These are phyloP conservation scores for Caranx ignobilis DNA, from an alignment of 2,113 vertebrate genomes.

Conservation along the genomic window DNA sequence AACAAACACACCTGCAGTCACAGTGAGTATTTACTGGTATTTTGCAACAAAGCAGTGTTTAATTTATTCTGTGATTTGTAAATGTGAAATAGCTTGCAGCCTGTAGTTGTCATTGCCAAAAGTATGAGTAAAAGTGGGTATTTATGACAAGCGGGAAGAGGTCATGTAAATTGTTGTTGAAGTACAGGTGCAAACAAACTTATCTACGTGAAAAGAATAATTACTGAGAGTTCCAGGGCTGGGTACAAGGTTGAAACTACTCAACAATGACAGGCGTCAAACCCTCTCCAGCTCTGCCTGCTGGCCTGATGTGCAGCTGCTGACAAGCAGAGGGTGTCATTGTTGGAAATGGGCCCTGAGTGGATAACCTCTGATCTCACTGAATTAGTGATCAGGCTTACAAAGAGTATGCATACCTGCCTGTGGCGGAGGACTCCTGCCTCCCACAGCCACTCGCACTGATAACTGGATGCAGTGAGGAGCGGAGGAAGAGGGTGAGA, in stretches of 20 bases:
- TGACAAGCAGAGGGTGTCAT: slow-evolving; percentile 45
- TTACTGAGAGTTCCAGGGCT: neutral
- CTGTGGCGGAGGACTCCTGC: slow-evolving; percentile 36
- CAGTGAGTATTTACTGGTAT: slow-evolving; percentile 6
- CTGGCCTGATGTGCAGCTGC: slow-evolving; percentile 31
- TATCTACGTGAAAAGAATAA: slow-evolving; percentile 15
- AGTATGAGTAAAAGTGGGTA: neutral
- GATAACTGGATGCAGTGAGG: slow-evolving; percentile 20
- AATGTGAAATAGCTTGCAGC: slow-evolving; percentile 8
- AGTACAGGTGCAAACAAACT: slow-evolving; percentile 9
- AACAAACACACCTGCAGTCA: slow-evolving; percentile 25
- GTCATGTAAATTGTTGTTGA: neutral
- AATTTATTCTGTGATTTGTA: neutral
- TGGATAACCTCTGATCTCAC: slow-evolving; percentile 62
- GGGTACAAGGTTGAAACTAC: slow-evolving; percentile 35
- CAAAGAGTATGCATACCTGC: slow-evolving; percentile 28
- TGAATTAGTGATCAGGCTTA: slow-evolving; percentile 62
- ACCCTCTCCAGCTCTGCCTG: slow-evolving; percentile 22
- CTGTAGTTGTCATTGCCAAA: neutral
- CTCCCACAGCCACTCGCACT: slow-evolving; percentile 55
- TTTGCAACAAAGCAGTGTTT: neutral
- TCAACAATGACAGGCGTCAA: slow-evolving; percentile 27
- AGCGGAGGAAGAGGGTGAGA: slow-evolving; percentile 29
- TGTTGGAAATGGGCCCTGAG: slow-evolving; percentile 59
- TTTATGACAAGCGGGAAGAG: neutral